Evolutionary conservation across 2,797 vertebrate species (phyloP).

Genomic region (Galaxias olidus): DNA sequence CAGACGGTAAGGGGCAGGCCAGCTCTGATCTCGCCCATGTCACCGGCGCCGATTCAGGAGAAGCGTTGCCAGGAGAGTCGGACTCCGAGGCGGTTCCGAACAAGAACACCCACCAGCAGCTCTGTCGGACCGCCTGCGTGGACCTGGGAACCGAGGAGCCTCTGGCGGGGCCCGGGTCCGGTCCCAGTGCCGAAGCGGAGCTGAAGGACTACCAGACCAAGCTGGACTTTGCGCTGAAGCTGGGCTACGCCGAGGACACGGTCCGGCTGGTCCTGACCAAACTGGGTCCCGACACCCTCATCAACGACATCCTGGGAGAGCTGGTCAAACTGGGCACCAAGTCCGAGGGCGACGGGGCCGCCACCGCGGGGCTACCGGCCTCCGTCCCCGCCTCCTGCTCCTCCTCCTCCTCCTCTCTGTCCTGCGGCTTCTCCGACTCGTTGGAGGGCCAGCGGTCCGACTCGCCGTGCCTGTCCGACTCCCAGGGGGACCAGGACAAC

Average conservation of each 20-base stretch:
- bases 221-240: slow-evolving; percentile 95
- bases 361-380: not conserved
- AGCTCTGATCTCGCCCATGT: too few relatives aligned
- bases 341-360: slow-evolving; percentile 79
- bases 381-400: slow-evolving; percentile 62
- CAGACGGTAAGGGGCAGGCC: slow-evolving; percentile 26
- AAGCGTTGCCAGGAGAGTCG: too few relatives aligned
- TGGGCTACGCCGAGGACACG: slow-evolving; percentile 94
- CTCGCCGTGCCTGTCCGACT: slow-evolving; percentile 80
- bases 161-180: slow-evolving; percentile 20
- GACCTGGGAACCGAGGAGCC: slow-evolving; percentile 81
- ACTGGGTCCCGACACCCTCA: slow-evolving; percentile 92
- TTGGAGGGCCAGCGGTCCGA: slow-evolving; percentile 84
- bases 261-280: slow-evolving; percentile 92
- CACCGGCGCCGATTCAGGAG: too few relatives aligned
- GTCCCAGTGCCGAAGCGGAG: not conserved
- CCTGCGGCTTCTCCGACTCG: slow-evolving; percentile 75
- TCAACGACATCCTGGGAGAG: slow-evolving; percentile 96
- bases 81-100: slow-evolving; percentile 7
- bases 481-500: slow-evolving; percentile 86
- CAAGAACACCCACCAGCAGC: slow-evolving; percentile 67
- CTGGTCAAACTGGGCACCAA: slow-evolving; percentile 96
- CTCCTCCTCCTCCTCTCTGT: slow-evolving; percentile 67
- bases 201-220: slow-evolving; percentile 89
- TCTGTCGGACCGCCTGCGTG: slow-evolving; percentile 73